Base-by-base conservation (phyloP, 2,113 vertebrate species). In the Rhagologus leucostigma region DNA sequence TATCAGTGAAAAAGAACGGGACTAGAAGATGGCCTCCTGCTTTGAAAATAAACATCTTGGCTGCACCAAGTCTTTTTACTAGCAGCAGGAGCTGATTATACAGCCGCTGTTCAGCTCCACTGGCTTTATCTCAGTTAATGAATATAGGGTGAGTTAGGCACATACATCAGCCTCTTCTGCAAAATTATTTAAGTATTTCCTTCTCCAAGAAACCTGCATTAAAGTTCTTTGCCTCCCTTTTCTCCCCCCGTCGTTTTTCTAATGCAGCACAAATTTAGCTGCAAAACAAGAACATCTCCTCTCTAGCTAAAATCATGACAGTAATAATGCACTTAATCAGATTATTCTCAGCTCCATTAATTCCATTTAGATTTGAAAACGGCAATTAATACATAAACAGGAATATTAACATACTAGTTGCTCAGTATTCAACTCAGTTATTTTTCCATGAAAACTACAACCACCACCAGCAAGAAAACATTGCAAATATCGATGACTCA, bases 21-120 rank as follows among this genome's bases (percentile, higher is more conserved):
- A 44, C 49, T 37, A 35, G 81, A 92, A 91, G 92, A 93, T 75
- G 86, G 93, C 90, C 94, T 96, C 90, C 96, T 88, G 94, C 96
- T 91, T 95, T 35, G 90, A 96, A 95, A 97, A 95, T 94, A 87
- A 96, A 95, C 78, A 91, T 87, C 89, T 86, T 88, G 90, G 71
- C 88, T 87, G 42, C 90, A 94, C 71, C 71, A 71, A 87, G 64
- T 67, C 93, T 77, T 93, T 92, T 87, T 57, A 71, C 13, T 33
- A 96, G 71, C 96, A 96, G 95, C 86, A 71, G 83, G 88, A 94
- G 78, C 57, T 5, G 81, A 96, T 95, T 95, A 94, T 56, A 76
- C 68, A 89, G 94, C 67, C 88, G 70, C 59, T 49, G 93, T 90
- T 97, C 88, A 82, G 59, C 82, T 93, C 90, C 88, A 88, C 20